phyloP scores from a whole-genome alignment of 2,113 vertebrate species.

The Nettapus auritus region DNA sequence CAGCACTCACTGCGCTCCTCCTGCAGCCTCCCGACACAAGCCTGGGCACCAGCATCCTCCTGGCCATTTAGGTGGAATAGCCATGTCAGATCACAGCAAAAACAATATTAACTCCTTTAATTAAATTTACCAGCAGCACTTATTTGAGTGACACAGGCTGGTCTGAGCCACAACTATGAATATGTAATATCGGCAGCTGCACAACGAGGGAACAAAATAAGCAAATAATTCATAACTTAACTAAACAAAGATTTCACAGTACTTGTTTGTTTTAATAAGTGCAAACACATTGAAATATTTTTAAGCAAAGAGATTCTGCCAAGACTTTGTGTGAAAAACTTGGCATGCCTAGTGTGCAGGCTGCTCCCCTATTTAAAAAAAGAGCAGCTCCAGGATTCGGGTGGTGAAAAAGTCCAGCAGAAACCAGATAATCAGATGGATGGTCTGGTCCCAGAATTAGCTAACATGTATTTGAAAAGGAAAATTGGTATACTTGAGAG shows the following conservation, averaged over 20 bases:
- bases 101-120: not conserved
- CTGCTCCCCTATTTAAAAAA: not conserved
- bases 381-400: rapidly evolving
- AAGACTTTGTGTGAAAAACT: not conserved
- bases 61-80: not conserved
- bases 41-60: not conserved
- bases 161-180: rapidly evolving
- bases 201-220: not conserved
- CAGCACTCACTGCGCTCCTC: not conserved
- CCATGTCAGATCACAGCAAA: rapidly evolving
- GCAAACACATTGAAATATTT: not conserved
- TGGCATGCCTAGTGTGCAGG: not conserved
- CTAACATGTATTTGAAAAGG: not conserved
- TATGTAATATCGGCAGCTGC: not conserved
- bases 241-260: not conserved
- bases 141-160: not conserved
- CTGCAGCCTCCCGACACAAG: not conserved
- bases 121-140: not conserved
- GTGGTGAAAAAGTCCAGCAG: not conserved
- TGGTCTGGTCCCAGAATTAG: not conserved
- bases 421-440: not conserved
- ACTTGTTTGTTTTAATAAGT: not conserved
- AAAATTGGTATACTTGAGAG: rapidly evolving
- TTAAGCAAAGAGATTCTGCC: not conserved
- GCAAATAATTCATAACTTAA: not conserved